Evolutionary conservation across 2,888 invertebrate genomes (phyloP).

Genomic region (Metellina segmentata): DNA sequence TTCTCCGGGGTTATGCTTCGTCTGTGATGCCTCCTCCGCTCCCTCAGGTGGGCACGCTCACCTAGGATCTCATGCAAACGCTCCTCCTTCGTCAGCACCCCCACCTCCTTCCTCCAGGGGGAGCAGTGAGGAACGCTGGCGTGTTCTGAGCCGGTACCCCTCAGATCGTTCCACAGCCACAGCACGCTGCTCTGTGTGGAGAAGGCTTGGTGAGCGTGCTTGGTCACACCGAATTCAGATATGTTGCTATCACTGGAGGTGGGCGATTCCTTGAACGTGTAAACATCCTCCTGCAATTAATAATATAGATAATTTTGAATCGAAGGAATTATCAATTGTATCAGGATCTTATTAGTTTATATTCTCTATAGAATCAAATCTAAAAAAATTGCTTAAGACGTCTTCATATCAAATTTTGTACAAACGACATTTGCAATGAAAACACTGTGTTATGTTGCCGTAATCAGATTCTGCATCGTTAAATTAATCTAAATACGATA

Average conservation of each 20-base stretch:
- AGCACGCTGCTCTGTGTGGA: conserved; percentile 51
- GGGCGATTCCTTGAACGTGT: too few relatives aligned
- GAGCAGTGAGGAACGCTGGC: not conserved
- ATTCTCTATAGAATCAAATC: too few relatives aligned
- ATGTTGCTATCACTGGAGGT: not conserved
- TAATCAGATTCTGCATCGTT: too few relatives aligned
- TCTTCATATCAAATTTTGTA: too few relatives aligned
- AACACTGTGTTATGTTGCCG: too few relatives aligned
- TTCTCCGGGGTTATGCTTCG: conserved; percentile 22
- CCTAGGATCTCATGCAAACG: conserved; percentile 22
- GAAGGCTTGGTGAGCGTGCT: not conserved
- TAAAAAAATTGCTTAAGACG: too few relatives aligned
- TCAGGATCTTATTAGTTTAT: too few relatives aligned
- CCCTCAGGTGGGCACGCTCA: not conserved
- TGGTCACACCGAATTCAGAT: not conserved
- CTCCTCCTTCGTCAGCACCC: conserved; percentile 9
- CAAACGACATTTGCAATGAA: too few relatives aligned
- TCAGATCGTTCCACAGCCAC: conserved; percentile 57
- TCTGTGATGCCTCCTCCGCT: conserved; percentile 34
- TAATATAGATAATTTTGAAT: not conserved
- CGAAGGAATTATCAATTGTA: too few relatives aligned
- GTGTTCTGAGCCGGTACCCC: not conserved
- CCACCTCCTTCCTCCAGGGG: not conserved
- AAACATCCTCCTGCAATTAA: not conserved
- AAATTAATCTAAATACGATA: too few relatives aligned